Evolutionary conservation across 2,888 invertebrate species (phyloP).

Genomic region (Halictus ligatus): DNA sequence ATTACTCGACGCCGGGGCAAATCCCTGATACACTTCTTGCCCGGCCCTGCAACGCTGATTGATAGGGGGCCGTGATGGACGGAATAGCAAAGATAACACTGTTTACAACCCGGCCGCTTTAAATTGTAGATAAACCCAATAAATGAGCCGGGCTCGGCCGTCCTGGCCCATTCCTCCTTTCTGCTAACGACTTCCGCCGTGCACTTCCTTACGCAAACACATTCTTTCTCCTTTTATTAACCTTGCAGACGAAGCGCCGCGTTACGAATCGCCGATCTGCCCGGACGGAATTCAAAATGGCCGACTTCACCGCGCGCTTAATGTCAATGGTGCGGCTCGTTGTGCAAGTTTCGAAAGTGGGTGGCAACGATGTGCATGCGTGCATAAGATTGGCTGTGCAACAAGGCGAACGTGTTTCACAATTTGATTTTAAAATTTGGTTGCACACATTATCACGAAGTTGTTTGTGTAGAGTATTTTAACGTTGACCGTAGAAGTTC

Average conservation of each 20-base stretch:
- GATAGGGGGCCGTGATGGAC: conserved; percentile 46
- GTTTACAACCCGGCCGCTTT: conserved; percentile 43
- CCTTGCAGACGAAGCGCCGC: not conserved
- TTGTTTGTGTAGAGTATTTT: too few species aligned
- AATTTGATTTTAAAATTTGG: too few species aligned
- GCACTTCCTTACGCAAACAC: conserved; percentile 3
- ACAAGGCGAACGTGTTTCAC: too few species aligned
- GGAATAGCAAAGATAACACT: conserved; percentile 51
- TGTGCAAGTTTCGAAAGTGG: too few species aligned
- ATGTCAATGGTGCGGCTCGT: not conserved
- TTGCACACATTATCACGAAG: too few species aligned
- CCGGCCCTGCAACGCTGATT: conserved; percentile 37
- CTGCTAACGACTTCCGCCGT: not conserved
- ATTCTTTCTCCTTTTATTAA: not conserved
- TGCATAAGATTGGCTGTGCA: not conserved
- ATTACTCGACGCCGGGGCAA: conserved; percentile 33
- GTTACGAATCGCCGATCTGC: not conserved
- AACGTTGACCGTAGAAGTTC: too few species aligned
- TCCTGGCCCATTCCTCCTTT: not conserved
- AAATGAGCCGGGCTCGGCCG: not conserved
- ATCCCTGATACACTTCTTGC: conserved; percentile 29
- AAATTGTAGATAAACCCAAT: conserved; percentile 39
- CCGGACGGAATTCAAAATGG: not conserved
- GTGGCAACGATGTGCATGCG: not conserved
- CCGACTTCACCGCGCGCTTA: not conserved